Evolutionary conservation across 2,113 vertebrate genomes (phyloP), one percentile per base, ranked within the genome.

Genomic region (Eidolon helvum): DNA sequence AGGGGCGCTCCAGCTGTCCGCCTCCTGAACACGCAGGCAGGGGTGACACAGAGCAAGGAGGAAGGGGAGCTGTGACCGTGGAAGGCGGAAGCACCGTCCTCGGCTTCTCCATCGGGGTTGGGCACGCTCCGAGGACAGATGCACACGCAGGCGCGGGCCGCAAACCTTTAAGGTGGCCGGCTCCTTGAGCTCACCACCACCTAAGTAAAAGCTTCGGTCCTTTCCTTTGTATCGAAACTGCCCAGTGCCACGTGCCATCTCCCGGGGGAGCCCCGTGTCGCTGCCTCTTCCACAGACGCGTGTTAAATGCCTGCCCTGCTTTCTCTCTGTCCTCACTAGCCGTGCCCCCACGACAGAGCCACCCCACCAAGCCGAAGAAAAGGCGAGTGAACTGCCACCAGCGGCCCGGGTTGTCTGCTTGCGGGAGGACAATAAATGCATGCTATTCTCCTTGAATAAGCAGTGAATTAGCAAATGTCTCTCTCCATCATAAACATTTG

Each of bases 401-500:
- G 24, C n/a, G 33, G 68, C 84, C 74, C 48, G 16, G 33, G 33
- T 4, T 30, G 28, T 82, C 63, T 88, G 4, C 61, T 68, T 86
- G n/a, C 19, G 10, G 2, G 5, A 95, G 43, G 80, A 59, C 43
- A 15, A 43, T 28, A 68, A 75, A 79, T 40, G 79, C 65, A 55
- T 16, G 48, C n/a, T 66, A 6, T 68, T 75, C 92, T 92, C 69
- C 50, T 89, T 69, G 77, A 93, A 69, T 50, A 90, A 75, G 84
- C 95, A 77, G 61, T 15, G 18, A 89, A 85, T 57, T 86, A 94
- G 79, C 85, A 75, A 75, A 92, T 28, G 80, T 65, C 92, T 94
- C 83, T 68, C 95, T 94, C 75, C n/a, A 43, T 82, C 90, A 86
- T 78, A 89, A 97, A 96, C 92, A 97, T 88, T 96, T 82, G 87